Percentiles rank a stretch among this genome's conserved stretches.
Conservation (phyloP, 2,888 invertebrate genomes). For the Strigamia maritima region DNA sequence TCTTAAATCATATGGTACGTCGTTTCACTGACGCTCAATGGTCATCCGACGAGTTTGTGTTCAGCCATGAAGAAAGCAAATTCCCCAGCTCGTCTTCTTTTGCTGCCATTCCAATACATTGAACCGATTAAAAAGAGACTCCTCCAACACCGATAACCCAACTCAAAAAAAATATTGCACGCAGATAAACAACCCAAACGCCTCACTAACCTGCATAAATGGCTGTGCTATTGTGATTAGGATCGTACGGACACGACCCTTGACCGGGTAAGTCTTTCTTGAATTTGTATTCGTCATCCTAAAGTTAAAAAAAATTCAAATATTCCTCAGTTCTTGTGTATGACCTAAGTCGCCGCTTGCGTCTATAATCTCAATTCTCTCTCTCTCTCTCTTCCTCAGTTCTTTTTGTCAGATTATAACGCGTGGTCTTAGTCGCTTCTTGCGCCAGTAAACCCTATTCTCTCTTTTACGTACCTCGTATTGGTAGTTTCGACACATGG, state of each 20-base stretch:
- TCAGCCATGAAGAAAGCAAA: neutral
- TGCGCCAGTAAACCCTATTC: neutral
- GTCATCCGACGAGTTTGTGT: neutral
- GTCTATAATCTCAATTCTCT: too few relatives aligned
- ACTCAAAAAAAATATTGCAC: neutral
- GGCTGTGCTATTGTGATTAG: constrained; percentile 91
- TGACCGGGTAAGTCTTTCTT: constrained; percentile 71
- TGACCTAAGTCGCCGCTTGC: too few relatives aligned
- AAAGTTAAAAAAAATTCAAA: neutral
- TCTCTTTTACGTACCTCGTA: too few relatives aligned
- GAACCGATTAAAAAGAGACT: neutral
- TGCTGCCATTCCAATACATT: neutral
- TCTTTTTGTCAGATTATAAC: neutral
- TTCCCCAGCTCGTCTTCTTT: neutral
- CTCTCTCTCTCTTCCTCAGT: neutral
- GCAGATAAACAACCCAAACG: neutral
- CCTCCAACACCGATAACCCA: too few relatives aligned
- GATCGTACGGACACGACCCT: constrained; percentile 89
- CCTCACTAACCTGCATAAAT: constrained; percentile 73
- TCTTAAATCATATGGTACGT: too few relatives aligned
- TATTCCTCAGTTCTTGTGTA: neutral
- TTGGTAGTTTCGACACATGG: constrained; percentile 75
- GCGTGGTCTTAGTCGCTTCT: too few relatives aligned
- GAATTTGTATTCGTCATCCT: constrained; percentile 41
- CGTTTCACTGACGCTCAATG: neutral